A percentile compares a stretch with the other conserved stretches of the same genome.
Evolutionary conservation across 2,113 vertebrate genomes (phyloP).

Genomic region (Vireo altiloquus): DNA sequence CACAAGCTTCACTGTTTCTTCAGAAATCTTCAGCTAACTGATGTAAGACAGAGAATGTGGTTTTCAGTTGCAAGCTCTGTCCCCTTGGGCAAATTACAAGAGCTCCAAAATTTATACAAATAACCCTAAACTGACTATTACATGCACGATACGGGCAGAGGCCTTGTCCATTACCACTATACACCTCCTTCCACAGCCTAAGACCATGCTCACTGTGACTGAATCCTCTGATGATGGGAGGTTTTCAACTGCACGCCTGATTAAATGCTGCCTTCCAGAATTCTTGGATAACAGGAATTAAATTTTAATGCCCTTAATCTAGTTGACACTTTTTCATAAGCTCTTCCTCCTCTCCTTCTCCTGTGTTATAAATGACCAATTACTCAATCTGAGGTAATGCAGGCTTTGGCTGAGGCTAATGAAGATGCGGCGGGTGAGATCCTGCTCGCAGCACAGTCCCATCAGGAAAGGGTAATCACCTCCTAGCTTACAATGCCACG

Average conservation of each 20-base stretch:
- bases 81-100: not conserved
- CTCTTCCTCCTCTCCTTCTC: not conserved
- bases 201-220: not conserved
- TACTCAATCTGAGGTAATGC: conserved; percentile 65
- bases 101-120: not conserved
- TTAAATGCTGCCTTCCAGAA: conserved; percentile 18
- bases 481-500: conserved; percentile 36
- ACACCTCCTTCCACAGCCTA: not conserved
- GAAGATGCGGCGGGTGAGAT: conserved; percentile 60
- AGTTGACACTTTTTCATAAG: conserved; percentile 44
- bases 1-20: not conserved
- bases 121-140: not conserved
- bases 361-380: conserved; percentile 63
- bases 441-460: conserved; percentile 35
- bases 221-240: not conserved
- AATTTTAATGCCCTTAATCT: conserved; percentile 41
- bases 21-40: not conserved
- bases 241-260: not conserved
- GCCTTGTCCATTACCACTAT: not conserved
- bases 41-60: not conserved
- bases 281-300: conserved; percentile 43
- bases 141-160: not conserved
- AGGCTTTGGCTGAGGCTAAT: conserved; percentile 56
- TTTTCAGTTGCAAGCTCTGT: not conserved
- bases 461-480: conserved; percentile 73